Evolutionary conservation across 2,113 vertebrate genomes (phyloP), one percentile per base, ranked within the genome.

Genomic region (Tragulus kanchil): DNA sequence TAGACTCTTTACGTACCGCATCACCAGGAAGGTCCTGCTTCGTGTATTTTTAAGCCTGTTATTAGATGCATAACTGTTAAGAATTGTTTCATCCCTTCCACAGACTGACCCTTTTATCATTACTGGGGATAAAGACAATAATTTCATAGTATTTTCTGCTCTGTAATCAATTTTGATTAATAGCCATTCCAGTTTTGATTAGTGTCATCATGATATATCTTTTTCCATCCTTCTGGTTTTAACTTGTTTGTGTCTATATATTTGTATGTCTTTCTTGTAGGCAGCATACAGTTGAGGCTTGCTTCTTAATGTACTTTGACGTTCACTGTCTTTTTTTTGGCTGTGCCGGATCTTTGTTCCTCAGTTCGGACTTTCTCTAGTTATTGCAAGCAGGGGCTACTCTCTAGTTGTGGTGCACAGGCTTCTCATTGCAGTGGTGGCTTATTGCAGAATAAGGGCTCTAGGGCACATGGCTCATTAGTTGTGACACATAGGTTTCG

Each of bases 91-190:
- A 45, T 92, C 23, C 10, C 16, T 31, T 85, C 81, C 31, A 25
- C 73, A 31, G 88, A 52, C 79, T 64, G 54, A 89, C 21, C 9
- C 19, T 21, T 71, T 31, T 12, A 61, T 90, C 25, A 61, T 90
- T 85, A 26, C 42, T 52, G 90, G 52, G 7, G 23, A 50, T 92
- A 81, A 92, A 59, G 64, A 91, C 92, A 73, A 62, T 89, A 13
- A 88, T 84, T 94, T 93, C 65, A 12, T 84, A 78, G 48, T 59
- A 85, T 52, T 94, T 59, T 86, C 88, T 93, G 28, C 21, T 88
- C 5, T 81, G 31, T 81, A 85, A 73, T 89, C 14, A 73, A 4
- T 79, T 83, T 92, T 94, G 15, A 73, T 89, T 93, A 73, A 42
- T 86, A 50, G 8, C 31, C 64, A 67, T 65, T 81, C 6, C 52